A percentile compares a stretch with the other conserved stretches of the same genome.
Conservation (phyloP, 2,113 vertebrate genomes). For the Chaetodon trifascialis region DNA sequence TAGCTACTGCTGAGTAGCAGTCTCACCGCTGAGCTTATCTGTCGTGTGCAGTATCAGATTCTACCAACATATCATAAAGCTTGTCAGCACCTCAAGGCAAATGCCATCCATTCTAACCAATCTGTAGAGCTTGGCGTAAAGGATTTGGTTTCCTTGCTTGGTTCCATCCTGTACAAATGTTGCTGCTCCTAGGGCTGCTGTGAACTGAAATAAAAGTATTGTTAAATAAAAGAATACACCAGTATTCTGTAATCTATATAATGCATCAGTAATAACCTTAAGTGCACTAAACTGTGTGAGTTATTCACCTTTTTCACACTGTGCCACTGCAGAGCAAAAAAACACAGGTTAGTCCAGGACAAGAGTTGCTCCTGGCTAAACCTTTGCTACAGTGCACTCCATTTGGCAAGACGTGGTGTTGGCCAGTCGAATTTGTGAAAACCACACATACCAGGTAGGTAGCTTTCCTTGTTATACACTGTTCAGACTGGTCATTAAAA, state of each 20-base stretch:
- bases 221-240: too few relatives aligned
- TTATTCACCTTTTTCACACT: background rate
- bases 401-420: too few relatives aligned
- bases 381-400: too few relatives aligned
- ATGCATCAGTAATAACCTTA: background rate
- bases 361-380: too few relatives aligned
- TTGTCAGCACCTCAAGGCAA: constrained; percentile 60
- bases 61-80: constrained; percentile 76
- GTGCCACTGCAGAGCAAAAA: too few relatives aligned
- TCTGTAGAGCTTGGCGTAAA: background rate
- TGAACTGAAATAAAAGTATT: too few relatives aligned
- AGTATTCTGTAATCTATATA: background rate
- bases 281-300: background rate
- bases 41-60: constrained; percentile 64
- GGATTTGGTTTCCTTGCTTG: constrained; percentile 10
- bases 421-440: too few relatives aligned
- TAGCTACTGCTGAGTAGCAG: background rate
- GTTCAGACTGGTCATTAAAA: too few relatives aligned
- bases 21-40: constrained; percentile 44
- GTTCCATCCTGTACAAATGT: background rate
- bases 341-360: too few relatives aligned
- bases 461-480: too few relatives aligned
- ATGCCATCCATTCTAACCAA: constrained; percentile 26
- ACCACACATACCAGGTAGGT: too few relatives aligned
- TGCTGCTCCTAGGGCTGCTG: background rate